phyloP scores from a whole-genome alignment of 2,797 vertebrate species.

The Aeoliscus strigatus region DNA sequence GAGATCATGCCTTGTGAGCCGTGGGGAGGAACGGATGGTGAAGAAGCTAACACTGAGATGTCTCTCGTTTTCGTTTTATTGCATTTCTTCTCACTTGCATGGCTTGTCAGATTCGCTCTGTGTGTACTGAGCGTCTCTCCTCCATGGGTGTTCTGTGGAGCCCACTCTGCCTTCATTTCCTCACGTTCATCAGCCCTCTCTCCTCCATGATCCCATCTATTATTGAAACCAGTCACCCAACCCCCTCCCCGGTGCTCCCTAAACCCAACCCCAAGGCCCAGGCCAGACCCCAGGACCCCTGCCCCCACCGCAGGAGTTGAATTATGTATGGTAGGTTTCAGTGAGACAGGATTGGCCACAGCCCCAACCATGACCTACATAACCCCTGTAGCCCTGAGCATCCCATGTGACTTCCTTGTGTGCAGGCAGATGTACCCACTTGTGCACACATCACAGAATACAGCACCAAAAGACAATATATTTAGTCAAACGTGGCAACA shows the following conservation, averaged over 20 bases:
- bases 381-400: constrained; percentile 74
- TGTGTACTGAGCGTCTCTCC: constrained; percentile 18
- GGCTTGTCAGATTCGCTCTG: constrained; percentile 51
- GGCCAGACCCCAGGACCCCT: constrained; percentile 50
- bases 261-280: constrained; percentile 37
- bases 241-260: constrained; percentile 36
- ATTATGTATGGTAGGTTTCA: constrained; percentile 78
- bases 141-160: constrained; percentile 24
- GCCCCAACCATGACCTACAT: constrained; percentile 77
- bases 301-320: constrained; percentile 69
- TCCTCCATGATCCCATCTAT: constrained; percentile 72
- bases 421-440: constrained; percentile 37
- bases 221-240: constrained; percentile 75
- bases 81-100: constrained; percentile 14
- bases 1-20: constrained; percentile 62
- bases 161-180: constrained; percentile 30
- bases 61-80: constrained; percentile 34
- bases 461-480: constrained; percentile 6
- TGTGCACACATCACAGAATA: constrained; percentile 13
- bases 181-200: constrained; percentile 58
- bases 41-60: constrained; percentile 39
- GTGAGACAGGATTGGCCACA: constrained; percentile 64
- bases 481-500: constrained; percentile 16
- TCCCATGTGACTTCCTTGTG: constrained; percentile 57
- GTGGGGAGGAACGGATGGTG: constrained; percentile 32